Evolutionary conservation across 1,140 invertebrate species (phyloP).

Genomic region (Musca vetustissima): DNA sequence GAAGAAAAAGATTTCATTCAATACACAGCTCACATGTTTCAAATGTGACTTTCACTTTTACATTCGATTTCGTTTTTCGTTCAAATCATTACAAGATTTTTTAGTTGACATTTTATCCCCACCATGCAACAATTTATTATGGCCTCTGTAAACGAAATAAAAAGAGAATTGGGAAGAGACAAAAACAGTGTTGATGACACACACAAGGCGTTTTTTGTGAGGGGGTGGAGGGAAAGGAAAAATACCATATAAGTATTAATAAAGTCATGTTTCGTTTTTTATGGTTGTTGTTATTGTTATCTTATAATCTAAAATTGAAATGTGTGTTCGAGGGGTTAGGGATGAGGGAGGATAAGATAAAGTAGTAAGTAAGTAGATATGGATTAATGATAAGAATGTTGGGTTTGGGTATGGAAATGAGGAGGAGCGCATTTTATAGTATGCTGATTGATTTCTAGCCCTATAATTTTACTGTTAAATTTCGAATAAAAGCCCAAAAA

Average conservation of each 20-base stretch:
- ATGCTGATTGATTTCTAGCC: too few species aligned
- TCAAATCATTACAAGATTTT: slow-evolving; percentile 10
- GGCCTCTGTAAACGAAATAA: slow-evolving; percentile 56
- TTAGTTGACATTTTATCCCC: slow-evolving; percentile 46
- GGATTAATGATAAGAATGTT: too few species aligned
- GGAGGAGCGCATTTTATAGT: too few species aligned
- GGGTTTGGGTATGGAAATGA: too few species aligned
- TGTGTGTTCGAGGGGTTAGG: too few species aligned
- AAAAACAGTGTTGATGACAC: not conserved
- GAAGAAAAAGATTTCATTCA: not conserved
- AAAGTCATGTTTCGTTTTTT: slow-evolving; percentile 7
- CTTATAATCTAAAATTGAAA: too few species aligned
- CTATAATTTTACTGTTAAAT: too few species aligned
- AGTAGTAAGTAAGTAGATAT: too few species aligned
- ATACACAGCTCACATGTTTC: slow-evolving; percentile 3
- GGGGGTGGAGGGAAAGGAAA: slow-evolving; percentile 15
- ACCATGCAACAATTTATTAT: slow-evolving; percentile 54
- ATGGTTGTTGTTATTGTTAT: too few species aligned
- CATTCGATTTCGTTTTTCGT: too few species aligned
- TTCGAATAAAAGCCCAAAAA: too few species aligned
- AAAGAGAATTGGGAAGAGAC: slow-evolving; percentile 33
- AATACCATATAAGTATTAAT: slow-evolving; percentile 17
- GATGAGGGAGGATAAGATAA: too few species aligned
- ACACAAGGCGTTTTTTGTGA: not conserved
- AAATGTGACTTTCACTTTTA: not conserved